A percentile compares a stretch with the other conserved stretches of the same genome.
These are phyloP conservation scores for Mylabris sibirica DNA, from an alignment of 2,888 invertebrate genomes.

Conservation along the genomic window DNA sequence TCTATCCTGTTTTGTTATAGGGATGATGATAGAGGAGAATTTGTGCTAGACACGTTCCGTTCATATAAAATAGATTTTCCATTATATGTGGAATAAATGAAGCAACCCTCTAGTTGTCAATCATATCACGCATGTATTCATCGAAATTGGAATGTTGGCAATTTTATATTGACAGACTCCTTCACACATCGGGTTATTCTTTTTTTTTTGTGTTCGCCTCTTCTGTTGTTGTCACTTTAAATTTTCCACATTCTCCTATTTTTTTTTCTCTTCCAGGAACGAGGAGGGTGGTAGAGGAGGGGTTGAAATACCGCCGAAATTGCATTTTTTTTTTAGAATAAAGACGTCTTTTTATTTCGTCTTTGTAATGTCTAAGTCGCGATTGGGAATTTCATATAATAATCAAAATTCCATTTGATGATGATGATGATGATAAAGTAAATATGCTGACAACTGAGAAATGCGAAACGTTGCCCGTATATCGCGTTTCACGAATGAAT, in stretches of 20 bases:
- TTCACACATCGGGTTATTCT: not conserved
- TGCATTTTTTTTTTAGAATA: too few relatives aligned
- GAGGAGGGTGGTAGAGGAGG: not conserved
- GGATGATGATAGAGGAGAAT: not conserved
- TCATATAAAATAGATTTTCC: slow-evolving; percentile 9
- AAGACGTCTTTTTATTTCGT: too few relatives aligned
- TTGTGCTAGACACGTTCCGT: slow-evolving; percentile 5
- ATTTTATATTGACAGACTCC: slow-evolving; percentile 8
- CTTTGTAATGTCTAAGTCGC: not conserved
- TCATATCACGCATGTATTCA: slow-evolving; percentile 10
- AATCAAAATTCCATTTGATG: not conserved
- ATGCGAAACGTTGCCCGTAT: slow-evolving; percentile 45
- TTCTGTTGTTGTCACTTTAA: not conserved
- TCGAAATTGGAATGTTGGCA: slow-evolving; percentile 10
- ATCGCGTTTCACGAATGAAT: slow-evolving; percentile 52
- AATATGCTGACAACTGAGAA: slow-evolving; percentile 48
- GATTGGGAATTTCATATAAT: not conserved
- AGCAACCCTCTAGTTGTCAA: slow-evolving; percentile 6
- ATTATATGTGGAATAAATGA: slow-evolving; percentile 11
- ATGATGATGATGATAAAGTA: slow-evolving; percentile 37
- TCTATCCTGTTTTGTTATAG: not conserved
- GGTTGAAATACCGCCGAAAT: not conserved
- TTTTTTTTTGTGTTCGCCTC: not conserved
- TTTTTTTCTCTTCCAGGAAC: not conserved
- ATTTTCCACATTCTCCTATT: not conserved